Conservation (phyloP, 2,888 invertebrate genomes). For the Latheticus oryzae region DNA sequence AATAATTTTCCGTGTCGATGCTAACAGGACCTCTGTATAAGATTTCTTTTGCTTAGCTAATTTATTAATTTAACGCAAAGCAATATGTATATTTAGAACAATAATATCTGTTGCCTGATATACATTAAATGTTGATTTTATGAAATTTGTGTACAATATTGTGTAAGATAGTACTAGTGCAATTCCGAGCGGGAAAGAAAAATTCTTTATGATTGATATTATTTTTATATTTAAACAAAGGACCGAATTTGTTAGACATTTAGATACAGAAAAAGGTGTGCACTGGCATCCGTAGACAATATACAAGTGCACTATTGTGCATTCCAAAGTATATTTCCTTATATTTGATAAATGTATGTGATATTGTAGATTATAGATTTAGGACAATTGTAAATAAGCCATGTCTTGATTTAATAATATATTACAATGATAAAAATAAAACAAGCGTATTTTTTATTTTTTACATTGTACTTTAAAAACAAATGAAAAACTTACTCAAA, state of each 20-base stretch:
- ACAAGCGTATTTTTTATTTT: no score
- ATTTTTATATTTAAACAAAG: conserved; percentile 53
- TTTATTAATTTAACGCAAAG: conserved; percentile 50
- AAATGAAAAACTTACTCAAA: conserved; percentile 12
- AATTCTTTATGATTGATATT: conserved; percentile 51
- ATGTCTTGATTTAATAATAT: conserved; percentile 50
- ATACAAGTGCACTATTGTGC: conserved; percentile 61
- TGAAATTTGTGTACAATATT: conserved; percentile 43
- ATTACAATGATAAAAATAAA: no score
- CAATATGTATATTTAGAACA: conserved; percentile 55
- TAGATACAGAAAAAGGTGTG: conserved; percentile 48
- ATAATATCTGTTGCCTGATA: conserved; percentile 52
- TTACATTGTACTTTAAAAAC: no score
- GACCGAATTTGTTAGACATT: conserved; percentile 48
- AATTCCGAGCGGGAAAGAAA: conserved; percentile 31
- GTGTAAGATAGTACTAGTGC: conserved; percentile 45
- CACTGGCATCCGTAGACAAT: conserved; percentile 62
- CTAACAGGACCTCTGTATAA: no score
- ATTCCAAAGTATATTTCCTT: conserved; percentile 62
- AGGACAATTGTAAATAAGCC: conserved; percentile 57
- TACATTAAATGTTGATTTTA: conserved; percentile 39
- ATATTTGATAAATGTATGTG: conserved; percentile 64
- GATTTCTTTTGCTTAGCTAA: conserved; percentile 43
- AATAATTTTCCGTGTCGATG: no score
- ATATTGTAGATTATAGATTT: conserved; percentile 58